Evolutionary conservation across 1,140 invertebrate genomes (phyloP), one percentile per base, ranked within the genome.

Genomic region (Elymnias hypermnestra): DNA sequence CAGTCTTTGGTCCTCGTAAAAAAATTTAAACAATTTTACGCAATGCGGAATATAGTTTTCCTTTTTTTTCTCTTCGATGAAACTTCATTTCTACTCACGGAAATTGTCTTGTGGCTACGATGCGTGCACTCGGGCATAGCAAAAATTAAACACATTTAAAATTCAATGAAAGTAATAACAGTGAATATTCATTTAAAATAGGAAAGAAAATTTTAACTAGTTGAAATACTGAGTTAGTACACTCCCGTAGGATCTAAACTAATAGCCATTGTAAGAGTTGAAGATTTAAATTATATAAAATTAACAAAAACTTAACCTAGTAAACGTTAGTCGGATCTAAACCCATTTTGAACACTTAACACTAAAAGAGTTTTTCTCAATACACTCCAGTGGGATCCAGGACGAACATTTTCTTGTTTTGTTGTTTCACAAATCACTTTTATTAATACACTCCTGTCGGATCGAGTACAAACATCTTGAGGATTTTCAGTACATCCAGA

Each of bases 1-100:
- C 73, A 81, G 77, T 84, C 81, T 84, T 84, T 82, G 81, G 81
- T 71, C 76, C 52, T 63, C 65, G 78, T 36, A 36, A 76, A n/a
- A n/a, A 70, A 15, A 67, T 69, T 72, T 40, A 23, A 12, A 69
- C 52, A 6, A 47, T 6, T 28, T 7, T 7, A 37, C 18, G 53
- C n/a, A 33, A 5, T 13, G 29, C 14, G 5, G n/a, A 7, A 8
- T 8, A 15, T 2, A 7, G 2, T 10, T 77, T 83, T 83, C 73
- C 65, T 81, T 42, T 70, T 75, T 56, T 78, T 78, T 47, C 76
- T 72, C 39, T 77, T 81, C 9, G 70, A 71, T 6, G 75, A 72
- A 48, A 79, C 64, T 55, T 74, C 65, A 33, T 68, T 73, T 72
- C 79, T 73, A 53, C 73, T 77, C 15, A 56, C 62, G 8, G 75